A percentile compares a stretch with the other conserved stretches of the same genome.
Conservation (phyloP, 2,113 vertebrate genomes). For the Bombycilla garrulus region DNA sequence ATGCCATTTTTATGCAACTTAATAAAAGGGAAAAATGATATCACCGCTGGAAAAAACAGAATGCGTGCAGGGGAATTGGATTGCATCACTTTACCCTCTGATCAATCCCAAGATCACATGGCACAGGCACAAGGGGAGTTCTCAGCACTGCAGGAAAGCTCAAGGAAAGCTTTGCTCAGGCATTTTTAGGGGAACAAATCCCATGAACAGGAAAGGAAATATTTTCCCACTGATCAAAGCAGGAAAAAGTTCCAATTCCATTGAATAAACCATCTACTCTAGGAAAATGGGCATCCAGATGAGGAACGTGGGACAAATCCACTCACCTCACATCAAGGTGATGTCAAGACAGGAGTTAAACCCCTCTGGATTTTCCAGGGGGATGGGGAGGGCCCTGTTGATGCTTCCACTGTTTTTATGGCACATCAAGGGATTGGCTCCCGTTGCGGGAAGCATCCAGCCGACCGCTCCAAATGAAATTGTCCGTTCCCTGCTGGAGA, state of each 20-base stretch:
- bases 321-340: fast-evolving
- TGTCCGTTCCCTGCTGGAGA: conserved; percentile 4
- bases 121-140: neutral
- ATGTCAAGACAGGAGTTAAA: neutral
- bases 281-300: neutral
- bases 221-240: neutral
- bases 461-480: neutral
- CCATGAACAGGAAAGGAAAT: neutral
- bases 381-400: fast-evolving
- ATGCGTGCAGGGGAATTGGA: neutral
- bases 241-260: neutral
- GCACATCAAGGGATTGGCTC: fast-evolving
- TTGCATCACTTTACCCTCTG: neutral
- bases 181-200: neutral
- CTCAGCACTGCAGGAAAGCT: neutral
- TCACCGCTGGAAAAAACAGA: conserved; percentile 11
- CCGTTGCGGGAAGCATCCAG: neutral
- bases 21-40: conserved; percentile 43
- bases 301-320: neutral
- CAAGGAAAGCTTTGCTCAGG: neutral
- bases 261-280: fast-evolving
- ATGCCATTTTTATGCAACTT: conserved; percentile 14
- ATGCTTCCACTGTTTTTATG: neutral
- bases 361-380: neutral
- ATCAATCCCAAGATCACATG: neutral